These are phyloP conservation scores for Scaptomyza tumidula DNA, from an alignment of 2,888 invertebrate genomes.

Conservation along the genomic window DNA sequence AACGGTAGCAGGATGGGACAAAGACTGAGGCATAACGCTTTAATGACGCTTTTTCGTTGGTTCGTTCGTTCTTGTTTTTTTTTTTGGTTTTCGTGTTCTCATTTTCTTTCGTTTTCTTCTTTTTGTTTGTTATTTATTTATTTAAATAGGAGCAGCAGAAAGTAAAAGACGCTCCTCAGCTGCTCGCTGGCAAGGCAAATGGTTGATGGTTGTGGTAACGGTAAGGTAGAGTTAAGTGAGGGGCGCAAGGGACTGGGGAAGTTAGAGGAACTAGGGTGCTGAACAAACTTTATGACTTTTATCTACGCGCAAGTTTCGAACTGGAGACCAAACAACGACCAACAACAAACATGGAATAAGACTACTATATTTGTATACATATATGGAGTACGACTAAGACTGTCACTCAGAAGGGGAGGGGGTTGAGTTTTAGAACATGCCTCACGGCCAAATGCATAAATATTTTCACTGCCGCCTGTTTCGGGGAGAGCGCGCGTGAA, in stretches of 20 bases:
- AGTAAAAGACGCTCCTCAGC: slow-evolving; percentile 56
- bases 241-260: neutral
- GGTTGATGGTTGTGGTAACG: neutral
- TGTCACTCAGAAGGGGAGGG: neutral
- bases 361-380: neutral
- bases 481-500: slow-evolving; percentile 14
- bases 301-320: slow-evolving; percentile 67
- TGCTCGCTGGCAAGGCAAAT: slow-evolving; percentile 30
- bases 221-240: no score
- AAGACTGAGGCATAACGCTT: no score
- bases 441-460: slow-evolving; percentile 74
- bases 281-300: slow-evolving; percentile 71
- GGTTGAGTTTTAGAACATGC: slow-evolving; percentile 65
- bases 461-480: slow-evolving; percentile 54
- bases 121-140: slow-evolving; percentile 29
- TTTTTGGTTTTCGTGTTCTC: slow-evolving; percentile 10
- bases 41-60: slow-evolving; percentile 40
- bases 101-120: slow-evolving; percentile 2
- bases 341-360: slow-evolving; percentile 7
- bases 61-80: neutral
- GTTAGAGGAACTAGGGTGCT: slow-evolving; percentile 11
- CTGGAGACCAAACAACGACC: slow-evolving; percentile 22
- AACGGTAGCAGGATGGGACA: neutral
- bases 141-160: slow-evolving; percentile 48
- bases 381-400: slow-evolving; percentile 3